Percentiles rank a stretch among this genome's conserved stretches.
Conservation (phyloP, 1,140 invertebrate genomes). For the Nomia melanderi region DNA sequence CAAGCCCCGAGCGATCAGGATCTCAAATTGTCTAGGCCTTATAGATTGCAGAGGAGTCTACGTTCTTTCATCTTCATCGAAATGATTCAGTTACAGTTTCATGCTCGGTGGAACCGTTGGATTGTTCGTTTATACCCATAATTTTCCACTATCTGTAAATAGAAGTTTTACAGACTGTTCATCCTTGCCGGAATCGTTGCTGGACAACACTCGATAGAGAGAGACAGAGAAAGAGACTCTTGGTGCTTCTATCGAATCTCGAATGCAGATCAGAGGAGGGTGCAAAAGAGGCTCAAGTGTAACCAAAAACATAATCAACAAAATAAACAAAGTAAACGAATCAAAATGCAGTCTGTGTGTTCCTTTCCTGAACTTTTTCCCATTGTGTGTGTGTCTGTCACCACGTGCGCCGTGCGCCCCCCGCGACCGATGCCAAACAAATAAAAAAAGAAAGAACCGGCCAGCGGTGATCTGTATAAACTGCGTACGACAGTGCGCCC, state of each 20-base stretch:
- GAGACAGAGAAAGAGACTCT: slow-evolving; percentile 61
- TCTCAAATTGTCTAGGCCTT: too few species aligned
- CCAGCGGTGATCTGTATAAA: slow-evolving; percentile 9
- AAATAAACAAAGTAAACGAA: slow-evolving; percentile 44
- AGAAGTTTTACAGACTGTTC: not conserved
- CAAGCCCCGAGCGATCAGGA: too few species aligned
- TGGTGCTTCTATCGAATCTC: slow-evolving; percentile 69
- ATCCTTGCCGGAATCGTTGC: slow-evolving; percentile 41
- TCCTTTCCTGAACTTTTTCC: slow-evolving; percentile 3
- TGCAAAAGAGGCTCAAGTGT: slow-evolving; percentile 68
- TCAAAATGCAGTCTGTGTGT: slow-evolving; percentile 57
- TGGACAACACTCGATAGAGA: slow-evolving; percentile 43
- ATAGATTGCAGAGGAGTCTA: too few species aligned
- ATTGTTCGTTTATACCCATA: too few species aligned
- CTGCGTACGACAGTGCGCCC: slow-evolving; percentile 33
- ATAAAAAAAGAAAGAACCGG: not conserved
- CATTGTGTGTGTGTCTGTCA: slow-evolving; percentile 33
- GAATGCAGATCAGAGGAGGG: slow-evolving; percentile 68
- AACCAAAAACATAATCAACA: slow-evolving; percentile 43
- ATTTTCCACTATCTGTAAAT: not conserved
- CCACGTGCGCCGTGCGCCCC: slow-evolving; percentile 61
- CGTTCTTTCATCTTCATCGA: too few species aligned
- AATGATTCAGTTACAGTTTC: too few species aligned
- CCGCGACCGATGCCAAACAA: slow-evolving; percentile 46
- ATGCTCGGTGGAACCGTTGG: too few species aligned